phyloP scores from a whole-genome alignment of 1,140 invertebrate species.

The Phocides pigmalion region DNA sequence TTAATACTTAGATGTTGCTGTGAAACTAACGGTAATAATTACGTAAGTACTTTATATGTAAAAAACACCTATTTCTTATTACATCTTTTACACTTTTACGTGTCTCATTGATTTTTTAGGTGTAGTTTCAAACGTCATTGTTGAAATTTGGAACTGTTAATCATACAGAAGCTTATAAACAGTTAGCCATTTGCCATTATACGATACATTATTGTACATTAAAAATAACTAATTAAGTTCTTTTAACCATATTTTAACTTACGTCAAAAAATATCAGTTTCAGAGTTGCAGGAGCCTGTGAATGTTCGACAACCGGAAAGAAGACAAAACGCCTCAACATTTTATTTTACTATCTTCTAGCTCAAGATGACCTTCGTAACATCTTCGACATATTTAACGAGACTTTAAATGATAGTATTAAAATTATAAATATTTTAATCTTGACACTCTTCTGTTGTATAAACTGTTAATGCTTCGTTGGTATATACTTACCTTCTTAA shows the following conservation, averaged over 20 bases:
- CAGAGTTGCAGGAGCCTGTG: constrained; percentile 26
- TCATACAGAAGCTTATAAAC: too few relatives aligned
- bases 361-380: constrained; percentile 33
- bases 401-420: constrained; percentile 34
- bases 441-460: constrained; percentile 27
- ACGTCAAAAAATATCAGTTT: constrained; percentile 22
- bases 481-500: constrained; percentile 32
- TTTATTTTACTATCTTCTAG: constrained; percentile 36
- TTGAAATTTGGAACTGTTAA: too few relatives aligned
- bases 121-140: too few relatives aligned
- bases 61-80: too few relatives aligned
- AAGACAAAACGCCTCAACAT: constrained; percentile 47
- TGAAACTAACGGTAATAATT: too few relatives aligned
- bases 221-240: too few relatives aligned
- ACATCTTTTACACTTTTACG: too few relatives aligned
- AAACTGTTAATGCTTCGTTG: constrained; percentile 33
- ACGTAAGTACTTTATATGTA: too few relatives aligned
- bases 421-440: constrained; percentile 31
- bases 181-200: too few relatives aligned
- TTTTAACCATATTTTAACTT: neutral
- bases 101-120: too few relatives aligned
- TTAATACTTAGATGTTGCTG: too few relatives aligned
- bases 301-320: constrained; percentile 40
- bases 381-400: constrained; percentile 30
- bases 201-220: too few relatives aligned